A percentile compares a stretch with the other conserved stretches of the same genome.
Conservation (phyloP, 2,888 invertebrate species). For the Stomorhina lunata region DNA sequence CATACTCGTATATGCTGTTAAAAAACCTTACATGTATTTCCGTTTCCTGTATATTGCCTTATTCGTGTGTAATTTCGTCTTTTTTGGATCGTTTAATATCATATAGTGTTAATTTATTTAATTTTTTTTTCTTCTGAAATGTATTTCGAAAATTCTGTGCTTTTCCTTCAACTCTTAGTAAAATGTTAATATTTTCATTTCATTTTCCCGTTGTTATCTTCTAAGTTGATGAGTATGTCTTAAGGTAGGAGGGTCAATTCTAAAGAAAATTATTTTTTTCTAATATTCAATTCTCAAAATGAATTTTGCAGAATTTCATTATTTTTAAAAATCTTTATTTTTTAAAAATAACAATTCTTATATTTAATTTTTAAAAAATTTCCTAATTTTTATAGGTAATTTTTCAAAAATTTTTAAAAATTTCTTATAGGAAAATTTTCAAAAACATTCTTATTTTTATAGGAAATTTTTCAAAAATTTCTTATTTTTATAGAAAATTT, state of each 20-base stretch:
- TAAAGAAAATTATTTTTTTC: too few relatives aligned
- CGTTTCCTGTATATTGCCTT: slow-evolving; percentile 47
- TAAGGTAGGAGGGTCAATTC: background rate
- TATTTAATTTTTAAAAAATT: too few relatives aligned
- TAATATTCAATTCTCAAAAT: too few relatives aligned
- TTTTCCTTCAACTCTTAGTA: slow-evolving; percentile 28
- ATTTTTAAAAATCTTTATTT: too few relatives aligned
- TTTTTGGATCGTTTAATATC: slow-evolving; percentile 20
- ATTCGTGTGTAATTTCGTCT: background rate
- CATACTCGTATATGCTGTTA: slow-evolving; percentile 31
- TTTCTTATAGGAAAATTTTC: too few relatives aligned
- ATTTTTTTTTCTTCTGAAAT: background rate
- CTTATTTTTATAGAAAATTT: too few relatives aligned
- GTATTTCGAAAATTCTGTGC: background rate
- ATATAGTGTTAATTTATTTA: slow-evolving; percentile 7
- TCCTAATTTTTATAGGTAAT: too few relatives aligned
- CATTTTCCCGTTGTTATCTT: slow-evolving; percentile 61
- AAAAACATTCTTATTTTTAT: too few relatives aligned
- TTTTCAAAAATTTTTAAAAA: too few relatives aligned
- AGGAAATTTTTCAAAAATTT: too few relatives aligned
- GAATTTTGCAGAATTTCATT: too few relatives aligned
- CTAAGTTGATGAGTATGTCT: slow-evolving; percentile 43
- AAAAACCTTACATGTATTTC: slow-evolving; percentile 52
- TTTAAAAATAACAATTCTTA: too few relatives aligned
- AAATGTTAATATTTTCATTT: slow-evolving; percentile 63